Evolutionary conservation across 2,113 vertebrate species (phyloP).

Genomic region (Tringa solitaria): DNA sequence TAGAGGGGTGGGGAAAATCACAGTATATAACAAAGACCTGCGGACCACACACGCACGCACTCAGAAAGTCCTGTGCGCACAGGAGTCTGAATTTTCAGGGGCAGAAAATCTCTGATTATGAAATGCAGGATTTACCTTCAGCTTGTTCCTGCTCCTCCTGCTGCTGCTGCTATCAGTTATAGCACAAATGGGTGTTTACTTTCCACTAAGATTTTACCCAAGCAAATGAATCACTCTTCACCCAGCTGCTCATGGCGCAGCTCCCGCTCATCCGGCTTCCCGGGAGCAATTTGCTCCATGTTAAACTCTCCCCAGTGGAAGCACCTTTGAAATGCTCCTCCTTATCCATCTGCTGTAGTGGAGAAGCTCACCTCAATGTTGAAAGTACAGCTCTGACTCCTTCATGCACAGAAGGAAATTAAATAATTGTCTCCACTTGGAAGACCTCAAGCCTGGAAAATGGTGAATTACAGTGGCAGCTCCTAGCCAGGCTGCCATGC

Average conservation of each 20-base stretch:
- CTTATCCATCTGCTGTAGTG: neutral
- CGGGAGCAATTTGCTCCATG: neutral
- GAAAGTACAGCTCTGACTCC: neutral
- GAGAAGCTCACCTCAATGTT: neutral
- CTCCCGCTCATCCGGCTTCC: neutral
- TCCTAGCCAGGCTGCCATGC: neutral
- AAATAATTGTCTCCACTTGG: neutral
- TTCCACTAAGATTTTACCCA: neutral
- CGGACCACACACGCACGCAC: neutral
- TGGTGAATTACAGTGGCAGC: neutral
- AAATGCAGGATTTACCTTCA: neutral
- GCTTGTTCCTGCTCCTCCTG: neutral
- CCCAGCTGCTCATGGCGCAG: neutral
- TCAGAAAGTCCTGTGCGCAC: neutral
- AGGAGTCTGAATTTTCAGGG: neutral
- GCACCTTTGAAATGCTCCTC: neutral
- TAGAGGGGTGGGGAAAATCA: conserved; percentile 1
- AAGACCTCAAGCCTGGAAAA: neutral
- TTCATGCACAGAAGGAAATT: neutral
- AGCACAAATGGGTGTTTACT: neutral
- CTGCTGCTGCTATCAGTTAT: neutral
- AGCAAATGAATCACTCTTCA: neutral
- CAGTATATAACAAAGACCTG: neutral
- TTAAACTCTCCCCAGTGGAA: neutral
- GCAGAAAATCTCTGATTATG: neutral